Evolutionary conservation across 2,113 vertebrate genomes (phyloP), one percentile per base, ranked within the genome.

Genomic region (Pao palembangensis): DNA sequence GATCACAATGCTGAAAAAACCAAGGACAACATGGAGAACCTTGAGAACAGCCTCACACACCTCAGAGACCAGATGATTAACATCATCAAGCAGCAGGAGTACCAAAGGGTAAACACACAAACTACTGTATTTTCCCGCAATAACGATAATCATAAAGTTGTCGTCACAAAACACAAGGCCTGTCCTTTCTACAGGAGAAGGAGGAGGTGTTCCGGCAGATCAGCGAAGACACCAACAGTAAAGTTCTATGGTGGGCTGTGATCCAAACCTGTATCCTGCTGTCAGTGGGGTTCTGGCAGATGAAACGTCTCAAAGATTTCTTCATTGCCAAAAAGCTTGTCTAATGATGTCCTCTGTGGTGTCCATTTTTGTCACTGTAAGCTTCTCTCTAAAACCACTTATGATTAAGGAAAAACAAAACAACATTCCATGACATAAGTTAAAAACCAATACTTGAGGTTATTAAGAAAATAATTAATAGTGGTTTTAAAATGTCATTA

Each of bases 251-350:
- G 92, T 98, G 94, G 95, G 94, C 95, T 12, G 69, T 94, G 16
- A 69, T 83, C 50, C 94, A 96, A 84, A 95, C 90, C 16, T 28
- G 87, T 13, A 79, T 95, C n/a, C 91, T 98, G 28, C 82, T 95
- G 34, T 89, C 84, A 0, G 85, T 96, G 25, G 94, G 94, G 68
- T 78, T 93, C 78, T 95, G 94, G 92, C 96, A 98, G 90, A 93
- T 95, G 74, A 97, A 93, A 85, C 90, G 86, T 70, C 91, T 96
- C 48, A 93, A 92, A 86, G 91, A 94, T 73, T 98, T 98, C 85
- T 92, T 98, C 51, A 93, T 98, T 16, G 81, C 93, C 76, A 98
- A 98, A 83, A 95, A 96, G 75, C 84, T 97, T 67, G 92, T 96
- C 64, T 98, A 89, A 92, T 8, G 46, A 25, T 12, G 47, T 70